Evolutionary conservation across 2,797 vertebrate genomes (phyloP), one percentile per base, ranked within the genome.

Genomic region (Ibycter americanus): DNA sequence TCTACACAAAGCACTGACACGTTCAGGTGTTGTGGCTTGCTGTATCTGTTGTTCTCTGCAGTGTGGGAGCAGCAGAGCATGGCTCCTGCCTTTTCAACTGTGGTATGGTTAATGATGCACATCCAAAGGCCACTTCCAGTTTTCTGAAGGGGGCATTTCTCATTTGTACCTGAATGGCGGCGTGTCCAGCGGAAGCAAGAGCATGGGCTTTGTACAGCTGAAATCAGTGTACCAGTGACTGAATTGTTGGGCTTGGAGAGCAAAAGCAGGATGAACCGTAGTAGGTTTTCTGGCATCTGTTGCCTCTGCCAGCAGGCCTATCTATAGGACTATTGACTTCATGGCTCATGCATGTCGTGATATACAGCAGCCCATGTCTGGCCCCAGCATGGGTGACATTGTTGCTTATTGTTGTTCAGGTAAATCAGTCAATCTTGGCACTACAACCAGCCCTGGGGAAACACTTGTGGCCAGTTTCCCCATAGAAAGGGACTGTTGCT

Each of bases 21-120:
- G 0, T 27, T 42, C 8, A 8, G 36, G 23, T 0, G 1, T 25
- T 68, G n/a, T 47, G 0, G 0, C 42, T 73, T 4, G 0, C 56
- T 49, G 27, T n/a, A 56, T 36, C 38, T 77, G 15, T 66, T 79
- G 63, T 66, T 42, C 46, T 83, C 7, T 62, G 63, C 63, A 34
- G 14, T 4, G 15, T 31, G 51, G 5, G 23, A 47, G 59, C 52
- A 76, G 34, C 38, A 82, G 66, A 68, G 25, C 66, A 6, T 0
- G 1, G 36, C 62, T 87, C 70, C n/a, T 55, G 46, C 34, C 1
- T 0, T 19, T 32, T 91, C 26, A 22, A 18, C 42, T 22, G 11
- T 36, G 46, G 17, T 49, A 58, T 1, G 1, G 49, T 46, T 80
- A 77, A 79, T 29, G 47, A 25, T 62, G 52, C 63, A 55, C 55